Evolutionary conservation across 2,888 invertebrate species (phyloP), one percentile per base, ranked within the genome.

Genomic region (Noctua comes): DNA sequence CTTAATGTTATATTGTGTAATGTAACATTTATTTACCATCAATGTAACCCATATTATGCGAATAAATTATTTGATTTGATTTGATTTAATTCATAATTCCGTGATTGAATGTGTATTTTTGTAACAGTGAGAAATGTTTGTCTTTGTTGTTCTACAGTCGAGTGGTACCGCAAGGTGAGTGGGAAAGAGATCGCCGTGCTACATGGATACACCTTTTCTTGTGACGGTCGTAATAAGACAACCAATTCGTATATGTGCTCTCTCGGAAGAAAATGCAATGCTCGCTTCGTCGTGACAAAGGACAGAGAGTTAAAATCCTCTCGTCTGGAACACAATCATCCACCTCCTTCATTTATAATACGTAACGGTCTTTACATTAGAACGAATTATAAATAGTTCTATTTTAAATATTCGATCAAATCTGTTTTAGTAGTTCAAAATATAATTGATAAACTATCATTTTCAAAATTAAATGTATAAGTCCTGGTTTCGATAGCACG

Each of bases 131-230:
- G 18, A 40, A 16, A 31, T 31, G 18, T 31, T 31, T 66, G 7
- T 31, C 13, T 51, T 54, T 79, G 0, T 51, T 72, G 36, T 65
- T 66, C n/a, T 65, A 16, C 78, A 88, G 86, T 88, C 1, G 21
- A 68, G 16, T 82, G 88, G 73, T 81, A 85, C 1, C 68, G 73
- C 31, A 93, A 89, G 31, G 40, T 13, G 10, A 73, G 51, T 16
- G 92, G 92, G 0, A 92, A 90, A 36, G 77, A 79, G 31, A 51
- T 93, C 36, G 91, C 91, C 0, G 64, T 94, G 1, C 64, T 93
- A 1, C 75, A 91, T 2, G 91, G 92, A 0, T 93, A 85, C 79
- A 89, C 92, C 0, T 95, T 90, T 82, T 69, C n/a, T n/a, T 46
- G 43, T 4, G 73, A 78, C 13, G 54, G 62, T 10, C 65, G 76